Evolutionary conservation across 2,113 vertebrate species (phyloP), one percentile per base, ranked within the genome.

Genomic region (Percopsis transmontana): DNA sequence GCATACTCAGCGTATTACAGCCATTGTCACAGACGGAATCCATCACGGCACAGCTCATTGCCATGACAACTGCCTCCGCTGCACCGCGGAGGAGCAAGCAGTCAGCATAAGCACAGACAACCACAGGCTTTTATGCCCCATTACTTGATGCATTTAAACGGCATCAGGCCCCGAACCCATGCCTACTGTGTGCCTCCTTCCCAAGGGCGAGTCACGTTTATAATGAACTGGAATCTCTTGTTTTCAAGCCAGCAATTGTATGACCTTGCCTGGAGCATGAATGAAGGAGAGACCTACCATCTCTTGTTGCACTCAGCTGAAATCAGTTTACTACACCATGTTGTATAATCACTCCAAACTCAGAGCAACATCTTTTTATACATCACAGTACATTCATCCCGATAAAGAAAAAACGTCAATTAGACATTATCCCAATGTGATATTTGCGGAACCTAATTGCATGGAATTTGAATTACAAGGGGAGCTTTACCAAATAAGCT

Each of bases 51-150:
- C 51, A 79, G 87, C 84, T 85, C 80, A 88, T 91, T 77, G 82
- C 88, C 87, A 90, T 90, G 88, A 87, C 88, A 88, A 90, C 88
- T 70, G 80, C 79, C 74, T 85, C 82, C 80, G 76, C 86, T 80
- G 84, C 83, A 67, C 66, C 53, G 76, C 79, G 72, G 70, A 72
- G 76, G 76, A 83, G 73, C 65, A 72, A 72, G 70, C 80, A 71
- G 68, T 52, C 81, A 85, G 77, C 76, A 53, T 55, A 64, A 79
- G 55, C 58, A 27, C 70, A 54, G 79, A 88, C 68, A 80, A 47
- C n/a, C 68, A 53, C 50, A 63, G 59, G 41, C 74, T 78, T 88
- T 85, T 81, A 64, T 62, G 61, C 51, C 52, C 27, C 1, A 27
- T 77, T 76, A 65, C 33, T 18, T 48, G 58, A 70, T 52, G 57